phyloP scores from a whole-genome alignment of 1,140 invertebrate genomes.

The Brachionus koreanus region DNA sequence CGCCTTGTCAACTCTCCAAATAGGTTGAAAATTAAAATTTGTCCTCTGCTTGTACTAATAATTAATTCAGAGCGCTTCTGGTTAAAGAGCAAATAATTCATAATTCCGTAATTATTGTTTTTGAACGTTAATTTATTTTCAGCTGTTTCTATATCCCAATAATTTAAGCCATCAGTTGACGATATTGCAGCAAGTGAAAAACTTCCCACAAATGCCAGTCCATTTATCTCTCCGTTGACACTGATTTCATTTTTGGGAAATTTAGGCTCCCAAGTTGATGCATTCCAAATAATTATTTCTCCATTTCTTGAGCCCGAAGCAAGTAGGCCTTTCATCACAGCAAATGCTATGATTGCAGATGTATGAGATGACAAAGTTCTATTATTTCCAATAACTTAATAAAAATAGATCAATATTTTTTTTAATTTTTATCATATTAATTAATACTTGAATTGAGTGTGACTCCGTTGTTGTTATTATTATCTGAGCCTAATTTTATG shows the following conservation, averaged over 20 bases:
- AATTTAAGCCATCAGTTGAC: not conserved
- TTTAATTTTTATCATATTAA: too few species aligned
- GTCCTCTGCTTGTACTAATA: not conserved
- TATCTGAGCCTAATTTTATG: not conserved
- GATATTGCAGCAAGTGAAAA: not conserved
- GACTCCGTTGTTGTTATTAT: not conserved
- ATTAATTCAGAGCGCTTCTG: not conserved
- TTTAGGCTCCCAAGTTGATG: not conserved
- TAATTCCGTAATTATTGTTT: not conserved
- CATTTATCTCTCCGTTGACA: not conserved
- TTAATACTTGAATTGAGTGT: not conserved
- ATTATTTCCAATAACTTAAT: not conserved
- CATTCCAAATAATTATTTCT: not conserved
- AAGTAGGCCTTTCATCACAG: not conserved
- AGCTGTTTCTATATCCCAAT: not conserved
- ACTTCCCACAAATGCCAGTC: not conserved
- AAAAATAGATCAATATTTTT: too few species aligned
- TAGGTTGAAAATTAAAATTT: not conserved
- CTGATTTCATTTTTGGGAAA: not conserved
- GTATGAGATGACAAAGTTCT: not conserved
- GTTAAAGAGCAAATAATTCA: not conserved
- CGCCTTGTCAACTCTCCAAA: not conserved
- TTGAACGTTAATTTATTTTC: not conserved
- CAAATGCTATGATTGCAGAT: not conserved
- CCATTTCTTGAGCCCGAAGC: not conserved